phyloP scores from a whole-genome alignment of 2,797 vertebrate genomes.

The Sebastes goodei region DNA sequence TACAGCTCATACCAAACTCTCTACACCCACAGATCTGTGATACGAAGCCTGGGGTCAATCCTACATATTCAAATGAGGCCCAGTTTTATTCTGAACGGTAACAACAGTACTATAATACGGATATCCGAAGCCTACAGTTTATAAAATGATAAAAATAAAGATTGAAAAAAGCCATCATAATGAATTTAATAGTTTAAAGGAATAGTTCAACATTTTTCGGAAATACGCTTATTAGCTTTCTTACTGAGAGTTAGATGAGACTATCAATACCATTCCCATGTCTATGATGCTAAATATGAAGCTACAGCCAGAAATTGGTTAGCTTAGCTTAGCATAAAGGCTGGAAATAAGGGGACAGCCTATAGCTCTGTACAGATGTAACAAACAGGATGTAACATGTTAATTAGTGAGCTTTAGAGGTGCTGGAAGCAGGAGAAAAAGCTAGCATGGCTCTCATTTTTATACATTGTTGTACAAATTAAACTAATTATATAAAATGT shows the following conservation, averaged over 20 bases:
- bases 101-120: not conserved
- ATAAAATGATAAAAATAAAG: not conserved
- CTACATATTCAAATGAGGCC: not conserved
- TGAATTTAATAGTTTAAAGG: not conserved
- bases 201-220: not conserved
- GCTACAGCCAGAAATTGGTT: not conserved
- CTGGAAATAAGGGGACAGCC: too few species aligned
- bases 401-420: too few species aligned
- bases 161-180: not conserved
- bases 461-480: not conserved
- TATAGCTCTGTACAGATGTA: too few species aligned
- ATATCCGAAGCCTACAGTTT: not conserved
- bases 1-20: conserved; percentile 16
- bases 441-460: not conserved
- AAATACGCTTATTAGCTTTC: not conserved
- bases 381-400: too few species aligned
- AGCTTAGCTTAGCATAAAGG: not conserved
- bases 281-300: not conserved
- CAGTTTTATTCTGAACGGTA: not conserved
- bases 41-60: not conserved
- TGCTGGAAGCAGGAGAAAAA: too few species aligned
- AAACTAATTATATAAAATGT: not conserved
- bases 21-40: not conserved
- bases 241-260: not conserved
- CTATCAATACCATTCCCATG: not conserved